These are phyloP conservation scores for Spea hammondii DNA, from an alignment of 2,797 vertebrate genomes.

Conservation along the genomic window DNA sequence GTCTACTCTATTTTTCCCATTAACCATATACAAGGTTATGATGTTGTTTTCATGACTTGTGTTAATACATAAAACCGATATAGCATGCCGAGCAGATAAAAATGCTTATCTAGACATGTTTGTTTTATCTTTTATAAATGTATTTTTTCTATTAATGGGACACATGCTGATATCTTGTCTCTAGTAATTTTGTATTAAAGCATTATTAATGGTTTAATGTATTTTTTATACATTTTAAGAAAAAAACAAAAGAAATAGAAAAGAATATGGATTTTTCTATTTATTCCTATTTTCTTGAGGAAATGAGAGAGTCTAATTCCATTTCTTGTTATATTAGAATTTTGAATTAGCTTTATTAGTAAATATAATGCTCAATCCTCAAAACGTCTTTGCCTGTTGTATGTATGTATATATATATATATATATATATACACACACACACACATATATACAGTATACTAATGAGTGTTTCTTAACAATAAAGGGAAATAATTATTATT, in stretches of 20 bases:
- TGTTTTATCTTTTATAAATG: slow-evolving; percentile 60
- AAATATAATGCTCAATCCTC: too few species aligned
- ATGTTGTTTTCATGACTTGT: slow-evolving; percentile 46
- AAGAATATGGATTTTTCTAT: not conserved
- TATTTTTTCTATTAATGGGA: slow-evolving; percentile 56
- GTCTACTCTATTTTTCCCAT: slow-evolving; percentile 5
- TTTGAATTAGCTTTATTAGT: too few species aligned
- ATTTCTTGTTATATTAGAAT: not conserved
- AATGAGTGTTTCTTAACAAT: too few species aligned
- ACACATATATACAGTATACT: too few species aligned
- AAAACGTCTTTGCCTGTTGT: too few species aligned
- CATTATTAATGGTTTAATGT: slow-evolving; percentile 38
- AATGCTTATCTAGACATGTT: slow-evolving; percentile 60
- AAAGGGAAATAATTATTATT: too few species aligned
- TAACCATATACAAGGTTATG: slow-evolving; percentile 15
- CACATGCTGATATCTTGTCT: slow-evolving; percentile 41
- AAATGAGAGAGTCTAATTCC: not conserved
- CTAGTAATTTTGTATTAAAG: slow-evolving; percentile 36
- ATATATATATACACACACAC: too few species aligned
- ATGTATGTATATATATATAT: too few species aligned
- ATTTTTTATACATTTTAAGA: slow-evolving; percentile 15
- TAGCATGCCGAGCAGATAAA: slow-evolving; percentile 48
- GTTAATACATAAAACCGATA: slow-evolving; percentile 58
- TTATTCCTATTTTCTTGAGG: not conserved
- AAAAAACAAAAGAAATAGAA: not conserved